Evolutionary conservation across 2,797 vertebrate genomes (phyloP).

Genomic region (Philypnodon macrostomus): DNA sequence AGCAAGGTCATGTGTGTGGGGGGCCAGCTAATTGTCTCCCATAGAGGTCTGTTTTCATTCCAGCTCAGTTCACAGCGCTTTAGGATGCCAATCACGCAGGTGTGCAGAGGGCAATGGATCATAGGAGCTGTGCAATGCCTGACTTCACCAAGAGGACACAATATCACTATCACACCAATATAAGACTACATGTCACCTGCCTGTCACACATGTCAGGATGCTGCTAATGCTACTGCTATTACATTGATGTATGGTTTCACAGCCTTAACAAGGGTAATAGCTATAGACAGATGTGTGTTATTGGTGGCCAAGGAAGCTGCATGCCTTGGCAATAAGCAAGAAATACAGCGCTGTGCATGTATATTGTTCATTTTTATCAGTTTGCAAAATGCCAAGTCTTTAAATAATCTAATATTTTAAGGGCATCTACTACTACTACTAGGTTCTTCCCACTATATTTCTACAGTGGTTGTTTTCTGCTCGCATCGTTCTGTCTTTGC

Average conservation of each 20-base stretch:
- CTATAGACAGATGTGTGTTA: too few species aligned
- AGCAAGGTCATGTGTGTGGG: slow-evolving; percentile 32
- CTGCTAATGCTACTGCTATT: not conserved
- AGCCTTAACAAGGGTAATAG: not conserved
- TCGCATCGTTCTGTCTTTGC: too few species aligned
- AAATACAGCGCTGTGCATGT: too few species aligned
- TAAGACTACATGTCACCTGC: slow-evolving; percentile 12
- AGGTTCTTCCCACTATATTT: too few species aligned
- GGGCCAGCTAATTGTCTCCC: slow-evolving; percentile 49
- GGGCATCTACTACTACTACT: too few species aligned
- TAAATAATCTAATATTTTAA: too few species aligned
- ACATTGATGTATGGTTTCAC: not conserved
- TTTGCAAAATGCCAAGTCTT: too few species aligned
- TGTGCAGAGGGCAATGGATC: slow-evolving; percentile 57
- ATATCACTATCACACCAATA: slow-evolving; percentile 44
- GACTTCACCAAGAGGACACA: slow-evolving; percentile 39
- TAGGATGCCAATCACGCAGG: slow-evolving; percentile 49
- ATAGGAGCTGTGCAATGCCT: slow-evolving; percentile 50
- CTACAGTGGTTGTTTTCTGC: too few species aligned
- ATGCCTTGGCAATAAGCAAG: too few species aligned
- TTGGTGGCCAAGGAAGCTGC: too few species aligned
- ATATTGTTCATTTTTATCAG: too few species aligned
- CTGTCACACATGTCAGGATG: slow-evolving; percentile 3
- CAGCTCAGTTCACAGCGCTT: slow-evolving; percentile 26
- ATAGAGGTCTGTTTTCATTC: slow-evolving; percentile 37